These are phyloP conservation scores for Kryphioiulus occultus DNA, from an alignment of 2,888 invertebrate genomes.

Conservation along the genomic window DNA sequence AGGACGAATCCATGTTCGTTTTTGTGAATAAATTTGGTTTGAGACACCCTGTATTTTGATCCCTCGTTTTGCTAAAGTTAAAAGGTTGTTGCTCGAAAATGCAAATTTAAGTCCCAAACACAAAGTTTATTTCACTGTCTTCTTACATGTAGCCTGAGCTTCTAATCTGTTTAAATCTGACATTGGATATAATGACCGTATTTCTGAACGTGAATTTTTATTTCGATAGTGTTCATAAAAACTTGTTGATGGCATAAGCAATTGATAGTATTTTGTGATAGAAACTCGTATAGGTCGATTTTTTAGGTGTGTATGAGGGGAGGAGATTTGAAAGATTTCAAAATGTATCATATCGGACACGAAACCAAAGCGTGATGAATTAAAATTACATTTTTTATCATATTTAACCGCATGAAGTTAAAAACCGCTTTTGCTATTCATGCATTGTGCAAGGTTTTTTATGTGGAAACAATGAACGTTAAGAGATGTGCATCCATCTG, in stretches of 20 bases:
- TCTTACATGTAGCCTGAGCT: neutral
- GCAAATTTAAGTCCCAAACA: neutral
- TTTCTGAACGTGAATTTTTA: too few relatives aligned
- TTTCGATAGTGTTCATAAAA: too few relatives aligned
- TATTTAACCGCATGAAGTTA: neutral
- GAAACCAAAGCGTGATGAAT: slow-evolving; percentile 32
- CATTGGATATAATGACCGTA: too few relatives aligned
- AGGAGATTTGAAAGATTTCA: neutral
- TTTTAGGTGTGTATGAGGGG: too few relatives aligned
- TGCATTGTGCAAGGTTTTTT: neutral
- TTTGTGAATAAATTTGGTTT: neutral
- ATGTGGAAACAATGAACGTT: slow-evolving; percentile 11
- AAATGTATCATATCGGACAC: neutral
- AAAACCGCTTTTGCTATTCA: neutral
- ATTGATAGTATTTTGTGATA: too few relatives aligned
- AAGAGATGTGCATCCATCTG: slow-evolving; percentile 39
- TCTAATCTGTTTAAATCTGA: too few relatives aligned
- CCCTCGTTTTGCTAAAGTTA: neutral
- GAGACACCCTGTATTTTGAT: neutral
- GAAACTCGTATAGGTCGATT: neutral
- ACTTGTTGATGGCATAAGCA: too few relatives aligned
- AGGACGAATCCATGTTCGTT: neutral
- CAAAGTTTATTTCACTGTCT: neutral
- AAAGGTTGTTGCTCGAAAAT: neutral
- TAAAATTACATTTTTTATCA: neutral